Base-by-base conservation (phyloP, 2,113 vertebrate species). In the Pseudorectes ferrugineus region DNA sequence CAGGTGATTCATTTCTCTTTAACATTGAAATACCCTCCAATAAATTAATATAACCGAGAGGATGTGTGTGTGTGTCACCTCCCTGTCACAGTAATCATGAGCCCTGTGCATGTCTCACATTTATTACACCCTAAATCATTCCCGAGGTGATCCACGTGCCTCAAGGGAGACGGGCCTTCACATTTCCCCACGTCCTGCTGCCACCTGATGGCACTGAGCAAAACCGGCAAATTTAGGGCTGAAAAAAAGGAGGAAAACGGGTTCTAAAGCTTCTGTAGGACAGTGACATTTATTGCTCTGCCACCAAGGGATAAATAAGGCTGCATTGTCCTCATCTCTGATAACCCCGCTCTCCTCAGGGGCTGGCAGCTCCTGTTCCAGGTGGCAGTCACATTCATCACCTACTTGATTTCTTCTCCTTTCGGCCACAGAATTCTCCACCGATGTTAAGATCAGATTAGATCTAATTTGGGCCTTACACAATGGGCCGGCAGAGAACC, bases 241-340 rank as follows among this genome's bases (percentile, higher is more conserved):
- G 2, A 12, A 71, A 85, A 38, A 10, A 0, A 2, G 4, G 7
- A 15, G 14, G 21, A 23, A 68, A 76, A 40, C 0, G 0, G 0
- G 14, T 26, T 23, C 24, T 5, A 22, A 62, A 38, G 24, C 38
- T 48, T 40, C 31, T 19, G 1, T 1, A 22, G 33, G 5, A 15
- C 14, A 22, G 42, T 3, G 70, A 11, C 29, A n/a, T 8, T 24
- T 5, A 18, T 2, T 67, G 61, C 23, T 45, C 38, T 61, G 15
- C 31, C 71, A 11, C 68, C 7, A 12, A 35, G 45, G 46, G 43
- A 10, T 23, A 20, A 22, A 36, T 5, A 6, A 23, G 29, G 24
- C 15, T 36, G 26, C 1, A 0, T 0, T 28, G 33, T 9, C 29
- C 45, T 57, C 66, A 4, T 25, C 35, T 29, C 15, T 26, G 62